Percentiles rank a stretch among this genome's conserved stretches.
Conservation (phyloP, 2,797 vertebrate genomes). For the Lithobates sylvaticus region DNA sequence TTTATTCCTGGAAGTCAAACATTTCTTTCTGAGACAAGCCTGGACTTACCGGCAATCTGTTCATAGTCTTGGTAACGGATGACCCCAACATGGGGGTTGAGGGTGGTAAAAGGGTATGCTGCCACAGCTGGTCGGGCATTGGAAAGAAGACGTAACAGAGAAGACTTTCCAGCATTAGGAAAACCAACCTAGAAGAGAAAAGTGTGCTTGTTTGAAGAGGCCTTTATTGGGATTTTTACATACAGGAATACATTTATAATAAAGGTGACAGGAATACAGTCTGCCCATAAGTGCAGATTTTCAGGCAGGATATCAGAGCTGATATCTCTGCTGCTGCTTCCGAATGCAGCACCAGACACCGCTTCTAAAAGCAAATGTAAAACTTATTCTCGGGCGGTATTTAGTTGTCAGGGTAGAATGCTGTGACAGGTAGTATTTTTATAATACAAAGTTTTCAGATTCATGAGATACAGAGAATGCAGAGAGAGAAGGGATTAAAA, state of each 20-base stretch:
- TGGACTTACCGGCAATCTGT: conserved; percentile 87
- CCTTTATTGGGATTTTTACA: background rate
- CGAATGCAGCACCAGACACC: background rate
- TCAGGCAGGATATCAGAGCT: too few relatives aligned
- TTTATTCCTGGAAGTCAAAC: background rate
- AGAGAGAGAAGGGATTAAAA: too few relatives aligned
- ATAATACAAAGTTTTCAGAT: too few relatives aligned
- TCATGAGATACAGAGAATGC: too few relatives aligned
- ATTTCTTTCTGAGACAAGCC: background rate
- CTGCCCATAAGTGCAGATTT: too few relatives aligned
- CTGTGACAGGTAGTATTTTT: too few relatives aligned
- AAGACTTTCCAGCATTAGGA: conserved; percentile 97
- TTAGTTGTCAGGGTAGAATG: too few relatives aligned
- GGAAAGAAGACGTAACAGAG: conserved; percentile 89
- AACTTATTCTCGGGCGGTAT: too few relatives aligned
- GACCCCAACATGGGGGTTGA: conserved; percentile 92
- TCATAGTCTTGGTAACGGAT: conserved; percentile 88
- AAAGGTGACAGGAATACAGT: too few relatives aligned
- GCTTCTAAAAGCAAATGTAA: too few relatives aligned
- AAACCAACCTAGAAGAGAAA: conserved; percentile 87
- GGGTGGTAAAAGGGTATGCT: conserved; percentile 93
- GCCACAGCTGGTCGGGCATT: conserved; percentile 91
- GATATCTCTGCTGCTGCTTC: background rate
- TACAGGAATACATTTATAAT: background rate
- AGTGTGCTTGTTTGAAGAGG: background rate